Base-by-base conservation (phyloP, 2,888 invertebrate genomes). In the Dysmachus trigonus region DNA sequence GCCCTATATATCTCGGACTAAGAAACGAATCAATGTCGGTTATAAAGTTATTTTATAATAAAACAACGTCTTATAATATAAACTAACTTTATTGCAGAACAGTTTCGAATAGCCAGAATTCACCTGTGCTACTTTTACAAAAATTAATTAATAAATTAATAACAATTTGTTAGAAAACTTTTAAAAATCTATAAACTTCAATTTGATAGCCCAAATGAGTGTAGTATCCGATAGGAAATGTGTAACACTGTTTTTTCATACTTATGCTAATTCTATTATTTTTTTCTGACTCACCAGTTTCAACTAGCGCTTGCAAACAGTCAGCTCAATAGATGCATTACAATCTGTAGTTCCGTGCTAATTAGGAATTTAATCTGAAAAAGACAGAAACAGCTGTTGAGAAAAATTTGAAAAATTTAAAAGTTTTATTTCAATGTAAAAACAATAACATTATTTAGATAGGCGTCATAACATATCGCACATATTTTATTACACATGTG, bases 351-450 rank as follows among this genome's bases (percentile, higher is more conserved):
- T 83, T 79, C 82, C 47, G 53, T 41, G 35, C 35, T 53, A 31
- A 81, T 86, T 31, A 27, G 51, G 47, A 86, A 73, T 27, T 53
- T 62, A 86, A 79, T 87, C 93, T 93, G 89, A 82, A 86, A 88
- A 51, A 84, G 72, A 84, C 53, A 87, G 85, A 77, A 10, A 47
- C 41, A 27, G 22, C 47, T 18, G 47, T 77, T 31, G 7, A 22
- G 7, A 3, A 62, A 22, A 18, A 2, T 22, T 18, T 62, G 10
- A 27, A 22, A 62, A 10, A 1, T 27, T 10, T 22, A 62, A 22
- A 22, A 27, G 2, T 62, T 18, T 53, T 53, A 18, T 47, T 47
- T 47, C 47, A 47, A 15, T 47, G n/a, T n/a, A 47, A n/a, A 41
- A 41, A 13, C n/a, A n/a, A n/a, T n/a, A n/a, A n/a, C n/a, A n/a